phyloP scores from a whole-genome alignment of 2,797 vertebrate species.

The Lates japonicus region DNA sequence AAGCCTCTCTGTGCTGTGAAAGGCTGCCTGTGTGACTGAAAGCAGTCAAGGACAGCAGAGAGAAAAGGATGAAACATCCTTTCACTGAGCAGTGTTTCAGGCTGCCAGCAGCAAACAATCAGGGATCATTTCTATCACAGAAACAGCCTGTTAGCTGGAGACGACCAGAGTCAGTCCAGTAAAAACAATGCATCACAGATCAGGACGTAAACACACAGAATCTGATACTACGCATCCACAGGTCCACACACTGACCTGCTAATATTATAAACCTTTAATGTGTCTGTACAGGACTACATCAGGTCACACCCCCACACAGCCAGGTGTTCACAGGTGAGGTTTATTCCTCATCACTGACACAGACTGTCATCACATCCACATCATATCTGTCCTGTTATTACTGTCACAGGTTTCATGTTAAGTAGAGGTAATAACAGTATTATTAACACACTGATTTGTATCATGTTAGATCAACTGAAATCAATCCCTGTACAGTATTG shows the following conservation, averaged over 20 bases:
- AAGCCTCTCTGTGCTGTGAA: conserved; percentile 53
- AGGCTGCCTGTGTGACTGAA: conserved; percentile 60
- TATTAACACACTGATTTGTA: neutral
- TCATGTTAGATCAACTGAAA: neutral
- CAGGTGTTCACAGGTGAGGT: neutral
- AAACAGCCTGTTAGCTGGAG: neutral
- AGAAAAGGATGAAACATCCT: conserved; percentile 59
- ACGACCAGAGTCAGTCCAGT: neutral
- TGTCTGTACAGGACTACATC: too few species aligned
- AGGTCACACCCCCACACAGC: neutral
- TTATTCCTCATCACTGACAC: neutral
- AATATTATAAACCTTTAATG: neutral
- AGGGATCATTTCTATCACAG: neutral
- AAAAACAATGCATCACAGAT: conserved; percentile 2
- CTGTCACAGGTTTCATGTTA: neutral
- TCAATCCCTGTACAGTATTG: neutral
- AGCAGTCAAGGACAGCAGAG: conserved; percentile 73
- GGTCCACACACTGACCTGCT: neutral
- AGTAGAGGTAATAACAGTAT: neutral
- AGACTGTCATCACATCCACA: neutral
- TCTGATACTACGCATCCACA: neutral
- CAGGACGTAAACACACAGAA: neutral
- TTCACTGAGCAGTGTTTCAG: conserved; percentile 64
- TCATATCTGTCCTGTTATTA: neutral
- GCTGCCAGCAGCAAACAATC: conserved; percentile 52